Evolutionary conservation across 1,140 invertebrate species (phyloP).

Genomic region (Scaptodrosophila lebanonensis): DNA sequence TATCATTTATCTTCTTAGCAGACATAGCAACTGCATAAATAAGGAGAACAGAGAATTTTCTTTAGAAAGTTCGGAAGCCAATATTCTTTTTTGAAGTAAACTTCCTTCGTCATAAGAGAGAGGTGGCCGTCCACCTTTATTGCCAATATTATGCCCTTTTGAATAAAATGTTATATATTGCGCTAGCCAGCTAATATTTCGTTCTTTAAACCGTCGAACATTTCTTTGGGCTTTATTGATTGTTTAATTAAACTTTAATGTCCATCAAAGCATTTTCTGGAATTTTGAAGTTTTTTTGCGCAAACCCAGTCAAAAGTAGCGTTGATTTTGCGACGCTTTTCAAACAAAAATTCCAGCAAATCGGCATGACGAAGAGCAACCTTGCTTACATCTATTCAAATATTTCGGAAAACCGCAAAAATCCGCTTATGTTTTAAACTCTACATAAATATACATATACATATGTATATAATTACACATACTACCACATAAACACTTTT

Average conservation of each 20-base stretch:
- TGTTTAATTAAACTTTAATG: too few relatives aligned
- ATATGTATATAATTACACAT: neutral
- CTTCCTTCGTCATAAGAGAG: slow-evolving; percentile 10
- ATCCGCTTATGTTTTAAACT: neutral
- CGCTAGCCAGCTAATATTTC: slow-evolving; percentile 1
- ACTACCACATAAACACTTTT: too few relatives aligned
- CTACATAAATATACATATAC: slow-evolving; percentile 1
- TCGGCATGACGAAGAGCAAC: neutral
- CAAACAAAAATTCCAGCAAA: neutral
- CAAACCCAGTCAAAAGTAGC: too few relatives aligned
- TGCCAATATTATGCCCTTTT: slow-evolving; percentile 3
- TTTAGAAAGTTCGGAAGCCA: slow-evolving; percentile 10
- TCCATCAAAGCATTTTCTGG: too few relatives aligned
- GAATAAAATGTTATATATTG: neutral
- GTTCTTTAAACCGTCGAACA: too few relatives aligned
- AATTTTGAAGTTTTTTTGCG: too few relatives aligned
- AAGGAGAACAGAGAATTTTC: neutral
- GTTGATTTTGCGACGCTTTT: too few relatives aligned
- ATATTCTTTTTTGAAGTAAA: slow-evolving; percentile 6
- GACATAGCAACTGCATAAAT: neutral
- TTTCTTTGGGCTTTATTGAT: too few relatives aligned
- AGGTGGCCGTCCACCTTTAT: slow-evolving; percentile 15
- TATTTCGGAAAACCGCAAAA: neutral
- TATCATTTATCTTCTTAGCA: neutral
- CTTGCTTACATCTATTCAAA: slow-evolving; percentile 9